Evolutionary conservation across 2,797 vertebrate genomes (phyloP).

Genomic region (Thaleichthys pacificus): DNA sequence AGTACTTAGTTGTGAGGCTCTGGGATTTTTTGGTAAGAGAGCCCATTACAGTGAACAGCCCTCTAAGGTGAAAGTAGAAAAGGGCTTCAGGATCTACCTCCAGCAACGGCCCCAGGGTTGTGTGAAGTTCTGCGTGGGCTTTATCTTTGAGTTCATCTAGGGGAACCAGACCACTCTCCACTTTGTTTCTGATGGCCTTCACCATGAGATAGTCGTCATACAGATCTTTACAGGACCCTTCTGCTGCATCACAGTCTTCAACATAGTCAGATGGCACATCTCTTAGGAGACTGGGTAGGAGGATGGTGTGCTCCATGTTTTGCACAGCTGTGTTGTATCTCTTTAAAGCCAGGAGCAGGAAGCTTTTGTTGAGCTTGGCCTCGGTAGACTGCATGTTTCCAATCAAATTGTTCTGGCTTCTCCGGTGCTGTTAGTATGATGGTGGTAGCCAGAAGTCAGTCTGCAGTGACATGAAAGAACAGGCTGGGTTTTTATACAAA

Average conservation of each 20-base stretch:
- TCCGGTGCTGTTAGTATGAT: conserved; percentile 34
- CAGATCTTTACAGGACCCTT: conserved; percentile 64
- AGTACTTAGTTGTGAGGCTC: conserved; percentile 81
- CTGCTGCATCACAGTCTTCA: conserved; percentile 8
- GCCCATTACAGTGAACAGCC: conserved; percentile 81
- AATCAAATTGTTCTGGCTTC: conserved; percentile 34
- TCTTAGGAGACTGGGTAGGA: conserved; percentile 86
- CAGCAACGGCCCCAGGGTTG: conserved; percentile 36
- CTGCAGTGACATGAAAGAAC: conserved; percentile 53
- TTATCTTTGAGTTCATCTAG: conserved; percentile 52
- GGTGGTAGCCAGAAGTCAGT: conserved; percentile 37
- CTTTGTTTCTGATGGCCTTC: conserved; percentile 78
- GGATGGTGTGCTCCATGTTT: conserved; percentile 87
- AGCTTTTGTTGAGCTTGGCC: conserved; percentile 63
- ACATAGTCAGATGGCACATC: conserved; percentile 68
- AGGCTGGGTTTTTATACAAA: conserved; percentile 56
- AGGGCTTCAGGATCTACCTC: conserved; percentile 75
- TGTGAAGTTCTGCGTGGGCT: conserved; percentile 17
- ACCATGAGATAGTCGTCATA: conserved; percentile 81
- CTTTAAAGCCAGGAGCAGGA: conserved; percentile 71
- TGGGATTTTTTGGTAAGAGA: conserved; percentile 80
- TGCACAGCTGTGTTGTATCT: conserved; percentile 74
- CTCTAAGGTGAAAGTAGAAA: conserved; percentile 81
- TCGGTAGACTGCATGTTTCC: conserved; percentile 73
- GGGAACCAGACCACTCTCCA: conserved; percentile 74